Percentiles rank a stretch among this genome's conserved stretches.
Evolutionary conservation across 2,113 vertebrate species (phyloP).

Genomic region (Trematocara marginatum): DNA sequence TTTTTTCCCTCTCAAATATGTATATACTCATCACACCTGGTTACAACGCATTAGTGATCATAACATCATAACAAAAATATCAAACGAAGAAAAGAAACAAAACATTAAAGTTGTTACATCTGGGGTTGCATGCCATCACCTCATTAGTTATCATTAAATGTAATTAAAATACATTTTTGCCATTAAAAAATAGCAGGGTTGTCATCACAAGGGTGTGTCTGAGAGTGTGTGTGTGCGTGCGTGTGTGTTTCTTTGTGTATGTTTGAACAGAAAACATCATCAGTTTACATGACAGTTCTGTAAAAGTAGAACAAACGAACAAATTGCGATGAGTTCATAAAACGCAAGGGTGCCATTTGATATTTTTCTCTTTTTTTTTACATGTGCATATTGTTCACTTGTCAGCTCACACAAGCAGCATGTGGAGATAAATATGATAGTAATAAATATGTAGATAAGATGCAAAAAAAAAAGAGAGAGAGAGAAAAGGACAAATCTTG

Average conservation of each 20-base stretch:
- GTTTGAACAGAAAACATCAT: constrained; percentile 54
- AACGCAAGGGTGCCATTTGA: constrained; percentile 59
- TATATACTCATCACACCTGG: constrained; percentile 74
- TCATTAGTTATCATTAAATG: constrained; percentile 75
- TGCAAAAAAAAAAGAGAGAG: neutral
- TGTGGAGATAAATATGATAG: constrained; percentile 72
- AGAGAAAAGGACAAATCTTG: constrained; percentile 25
- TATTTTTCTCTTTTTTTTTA: constrained; percentile 56
- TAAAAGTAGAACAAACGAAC: constrained; percentile 58
- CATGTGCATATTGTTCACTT: constrained; percentile 77
- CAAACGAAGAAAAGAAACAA: constrained; percentile 48
- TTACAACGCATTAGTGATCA: constrained; percentile 74
- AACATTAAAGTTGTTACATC: constrained; percentile 74
- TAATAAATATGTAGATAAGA: constrained; percentile 65
- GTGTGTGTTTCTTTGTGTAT: neutral
- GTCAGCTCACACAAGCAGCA: constrained; percentile 74
- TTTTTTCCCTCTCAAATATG: constrained; percentile 56
- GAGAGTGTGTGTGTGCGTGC: neutral
- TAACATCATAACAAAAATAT: constrained; percentile 72
- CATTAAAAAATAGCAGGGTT: constrained; percentile 69
- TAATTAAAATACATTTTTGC: constrained; percentile 78
- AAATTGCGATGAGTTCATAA: constrained; percentile 54
- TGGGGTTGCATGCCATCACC: constrained; percentile 78
- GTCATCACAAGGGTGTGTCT: constrained; percentile 70
- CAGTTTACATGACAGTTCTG: constrained; percentile 59